phyloP scores from a whole-genome alignment of 1,140 invertebrate genomes.

The Pseudomyrmex dendroicus region DNA sequence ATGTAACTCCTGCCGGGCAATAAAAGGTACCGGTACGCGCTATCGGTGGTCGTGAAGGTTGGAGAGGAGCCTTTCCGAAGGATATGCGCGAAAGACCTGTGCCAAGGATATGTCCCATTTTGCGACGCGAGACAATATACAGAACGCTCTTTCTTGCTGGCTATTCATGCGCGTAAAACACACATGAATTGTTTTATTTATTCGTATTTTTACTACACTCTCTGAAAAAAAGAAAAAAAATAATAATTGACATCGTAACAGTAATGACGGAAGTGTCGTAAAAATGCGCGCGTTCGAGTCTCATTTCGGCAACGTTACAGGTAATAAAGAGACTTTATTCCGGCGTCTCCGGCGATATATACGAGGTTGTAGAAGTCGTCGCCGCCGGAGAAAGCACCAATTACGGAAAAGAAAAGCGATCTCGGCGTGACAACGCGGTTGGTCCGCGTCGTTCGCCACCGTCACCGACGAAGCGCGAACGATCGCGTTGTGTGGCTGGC shows the following conservation, averaged over 20 bases:
- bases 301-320: slow-evolving; percentile 34
- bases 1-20: slow-evolving; percentile 72
- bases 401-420: slow-evolving; percentile 63
- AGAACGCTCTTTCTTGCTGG: background rate
- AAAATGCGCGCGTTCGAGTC: slow-evolving; percentile 41
- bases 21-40: slow-evolving; percentile 69
- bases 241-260: slow-evolving; percentile 12
- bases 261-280: slow-evolving; percentile 5
- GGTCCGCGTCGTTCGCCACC: slow-evolving; percentile 56
- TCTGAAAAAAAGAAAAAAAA: background rate
- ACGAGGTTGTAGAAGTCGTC: slow-evolving; percentile 36
- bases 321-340: slow-evolving; percentile 56
- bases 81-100: slow-evolving; percentile 1
- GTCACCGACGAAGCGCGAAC: slow-evolving; percentile 69
- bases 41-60: slow-evolving; percentile 65
- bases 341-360: background rate
- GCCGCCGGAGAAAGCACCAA: slow-evolving; percentile 66
- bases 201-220: no score
- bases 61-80: slow-evolving; percentile 20
- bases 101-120: background rate
- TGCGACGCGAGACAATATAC: background rate
- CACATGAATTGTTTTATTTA: no score
- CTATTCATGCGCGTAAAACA: background rate
- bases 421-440: slow-evolving; percentile 67
- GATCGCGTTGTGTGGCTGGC: slow-evolving; percentile 78